phyloP scores from a whole-genome alignment of 2,888 invertebrate genomes.

The Torymus aiolomorphi region DNA sequence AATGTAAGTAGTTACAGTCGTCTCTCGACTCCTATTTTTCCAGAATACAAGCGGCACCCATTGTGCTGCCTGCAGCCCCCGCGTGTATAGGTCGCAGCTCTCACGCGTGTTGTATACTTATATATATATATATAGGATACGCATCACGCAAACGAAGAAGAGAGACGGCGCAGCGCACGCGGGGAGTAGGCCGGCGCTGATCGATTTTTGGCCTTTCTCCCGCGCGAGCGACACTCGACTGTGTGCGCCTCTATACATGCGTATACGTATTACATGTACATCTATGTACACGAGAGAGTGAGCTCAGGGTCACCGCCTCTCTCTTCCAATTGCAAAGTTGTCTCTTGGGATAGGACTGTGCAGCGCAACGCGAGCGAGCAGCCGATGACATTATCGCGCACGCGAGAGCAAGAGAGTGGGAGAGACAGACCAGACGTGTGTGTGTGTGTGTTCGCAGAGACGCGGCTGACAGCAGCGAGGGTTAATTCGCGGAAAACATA shows the following conservation, averaged over 20 bases:
- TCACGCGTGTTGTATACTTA: no score
- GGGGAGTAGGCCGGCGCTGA: conserved; percentile 40
- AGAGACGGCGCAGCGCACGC: not conserved
- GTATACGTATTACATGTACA: not conserved
- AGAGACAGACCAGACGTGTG: no score
- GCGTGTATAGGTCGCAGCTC: no score
- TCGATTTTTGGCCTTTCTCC: conserved; percentile 55
- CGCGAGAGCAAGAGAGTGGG: no score
- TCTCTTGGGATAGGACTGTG: no score
- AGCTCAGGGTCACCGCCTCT: conserved; percentile 37
- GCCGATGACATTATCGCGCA: conserved; percentile 3
- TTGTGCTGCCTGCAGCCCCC: no score
- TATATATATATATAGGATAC: no score
- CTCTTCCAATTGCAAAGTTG: not conserved
- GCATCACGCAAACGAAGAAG: not conserved
- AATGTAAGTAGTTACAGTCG: conserved; percentile 41
- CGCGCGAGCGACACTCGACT: conserved; percentile 18
- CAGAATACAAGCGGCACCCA: not conserved
- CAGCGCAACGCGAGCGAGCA: no score
- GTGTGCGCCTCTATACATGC: not conserved
- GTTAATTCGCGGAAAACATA: no score
- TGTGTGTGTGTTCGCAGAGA: no score
- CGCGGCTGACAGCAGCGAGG: no score
- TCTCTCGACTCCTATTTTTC: not conserved
- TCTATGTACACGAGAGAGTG: not conserved